Evolutionary conservation across 2,113 vertebrate genomes (phyloP), one percentile per base, ranked within the genome.

Genomic region (Lynx canadensis): DNA sequence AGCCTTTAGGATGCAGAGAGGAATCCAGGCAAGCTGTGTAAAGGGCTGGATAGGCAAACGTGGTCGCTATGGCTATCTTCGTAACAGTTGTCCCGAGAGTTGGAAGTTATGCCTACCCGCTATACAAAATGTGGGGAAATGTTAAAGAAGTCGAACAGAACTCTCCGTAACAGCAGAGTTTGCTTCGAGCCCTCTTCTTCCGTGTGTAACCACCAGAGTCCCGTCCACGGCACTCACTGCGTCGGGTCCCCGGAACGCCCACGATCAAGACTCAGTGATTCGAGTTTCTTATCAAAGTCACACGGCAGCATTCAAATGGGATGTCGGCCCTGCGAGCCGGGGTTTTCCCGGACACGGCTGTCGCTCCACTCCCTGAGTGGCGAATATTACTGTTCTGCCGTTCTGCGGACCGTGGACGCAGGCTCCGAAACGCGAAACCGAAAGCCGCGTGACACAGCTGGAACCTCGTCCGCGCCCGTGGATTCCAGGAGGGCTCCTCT

Each of bases 211-310:
- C 36, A 18, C 45, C 65, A 3, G 0, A 0, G 27, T 0, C 2
- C 8, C 12, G 0, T 3, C 15, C 18, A 18, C 16, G 16, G 73
- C 1, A 0, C 74, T 31, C 18, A 10, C 19, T 18, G 21, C 4
- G 0, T 48, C 41, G 25, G 7, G 6, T 25, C 10, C 13, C 4
- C 31, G 55, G 23, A 1, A 4, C 0, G 2, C 41, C 29, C 14
- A 5, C 1, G 1, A 27, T 0, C 0, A 81, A 41, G 16, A 41
- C 7, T 13, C 1, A 0, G 7, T 0, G 1, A 7, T 0, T 0
- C 0, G 0, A 63, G 14, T 18, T 7, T 71, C 33, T 36, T 38
- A 50, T 68, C 50, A 48, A 38, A 29, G 31, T 2, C 57, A n/a
- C 52, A 27, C 21, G 4, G 7, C 55, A 13, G 45, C 12, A 9